Evolutionary conservation across 2,797 vertebrate genomes (phyloP), one percentile per base, ranked within the genome.

Genomic region (Sphenopsis melanotis): DNA sequence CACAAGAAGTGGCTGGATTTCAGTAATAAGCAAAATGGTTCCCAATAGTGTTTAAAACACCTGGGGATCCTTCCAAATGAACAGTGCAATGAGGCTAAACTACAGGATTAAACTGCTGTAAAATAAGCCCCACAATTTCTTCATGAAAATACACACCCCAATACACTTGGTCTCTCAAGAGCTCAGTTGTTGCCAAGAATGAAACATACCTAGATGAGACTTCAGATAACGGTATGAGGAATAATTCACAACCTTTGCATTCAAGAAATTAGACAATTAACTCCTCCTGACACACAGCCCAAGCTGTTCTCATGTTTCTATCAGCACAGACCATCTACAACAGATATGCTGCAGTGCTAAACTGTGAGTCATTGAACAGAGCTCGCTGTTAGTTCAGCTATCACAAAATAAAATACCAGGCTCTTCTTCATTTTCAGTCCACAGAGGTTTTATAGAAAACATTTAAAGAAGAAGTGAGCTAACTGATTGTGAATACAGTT

Each of bases 41-140:
- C 94, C 94, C 70, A 1, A 52, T 86, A 86, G 91, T 63, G 49
- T 78, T 90, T 79, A 79, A 95, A 93, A 93, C 74, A 96, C 94
- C 94, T 96, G 84, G 94, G 95, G 84, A 94, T 94, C 79, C 77
- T 91, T 95, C 82, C 89, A 96, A 95, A 94, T 92, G 94, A 96
- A 60, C 85, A 55, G 91, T 50, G 89, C 89, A 93, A 93, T 90
- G 82, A 97, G 87, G 82, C 89, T 92, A 86, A 92, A 92, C 92
- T 81, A 1, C 41, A 76, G 81, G 79, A 95, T 86, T 92, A 72
- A 95, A 88, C 76, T 42, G 76, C 82, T 75, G 76, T 66, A 94
- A 93, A 96, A 94, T 80, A 94, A 95, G 69, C 57, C 72, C 61
- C 69, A 78, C 42, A 34, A 49, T 90, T 91, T 89, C 86, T 76